Evolutionary conservation across 2,888 invertebrate species (phyloP).

Genomic region (Apotomis capreana): DNA sequence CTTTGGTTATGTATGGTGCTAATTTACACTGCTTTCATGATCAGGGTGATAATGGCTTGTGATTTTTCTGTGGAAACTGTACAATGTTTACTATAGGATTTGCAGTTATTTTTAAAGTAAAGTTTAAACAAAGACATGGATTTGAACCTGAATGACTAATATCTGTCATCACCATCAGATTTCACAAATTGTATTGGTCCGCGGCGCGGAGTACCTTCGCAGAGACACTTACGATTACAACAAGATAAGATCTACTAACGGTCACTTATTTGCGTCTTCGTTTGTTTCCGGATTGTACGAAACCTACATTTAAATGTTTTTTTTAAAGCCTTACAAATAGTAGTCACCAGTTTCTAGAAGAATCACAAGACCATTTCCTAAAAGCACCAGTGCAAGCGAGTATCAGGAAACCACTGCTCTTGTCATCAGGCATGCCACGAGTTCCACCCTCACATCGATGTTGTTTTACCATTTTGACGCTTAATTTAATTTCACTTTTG

Average conservation of each 20-base stretch:
- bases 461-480: slow-evolving; percentile 60
- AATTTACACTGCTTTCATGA: slow-evolving; percentile 27
- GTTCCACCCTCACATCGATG: slow-evolving; percentile 49
- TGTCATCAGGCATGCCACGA: slow-evolving; percentile 69
- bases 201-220: too few relatives aligned
- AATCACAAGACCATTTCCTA: slow-evolving; percentile 6
- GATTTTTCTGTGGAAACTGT: slow-evolving; percentile 11
- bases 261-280: too few relatives aligned
- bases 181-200: too few relatives aligned
- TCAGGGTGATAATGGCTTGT: slow-evolving; percentile 16
- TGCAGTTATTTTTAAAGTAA: not conserved
- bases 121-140: not conserved
- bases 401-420: slow-evolving; percentile 15
- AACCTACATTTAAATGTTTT: too few relatives aligned
- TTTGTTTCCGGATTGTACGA: too few relatives aligned
- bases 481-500: slow-evolving; percentile 67
- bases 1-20: slow-evolving; percentile 32
- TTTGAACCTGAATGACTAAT: too few relatives aligned
- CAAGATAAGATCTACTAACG: too few relatives aligned
- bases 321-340: not conserved
- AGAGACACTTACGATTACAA: too few relatives aligned
- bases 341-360: not conserved
- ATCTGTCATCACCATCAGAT: too few relatives aligned
- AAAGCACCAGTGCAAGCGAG: slow-evolving; percentile 32
- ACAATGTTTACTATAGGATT: not conserved